Conservation (phyloP, 2,888 invertebrate genomes). For the Sinotaia quadrata region DNA sequence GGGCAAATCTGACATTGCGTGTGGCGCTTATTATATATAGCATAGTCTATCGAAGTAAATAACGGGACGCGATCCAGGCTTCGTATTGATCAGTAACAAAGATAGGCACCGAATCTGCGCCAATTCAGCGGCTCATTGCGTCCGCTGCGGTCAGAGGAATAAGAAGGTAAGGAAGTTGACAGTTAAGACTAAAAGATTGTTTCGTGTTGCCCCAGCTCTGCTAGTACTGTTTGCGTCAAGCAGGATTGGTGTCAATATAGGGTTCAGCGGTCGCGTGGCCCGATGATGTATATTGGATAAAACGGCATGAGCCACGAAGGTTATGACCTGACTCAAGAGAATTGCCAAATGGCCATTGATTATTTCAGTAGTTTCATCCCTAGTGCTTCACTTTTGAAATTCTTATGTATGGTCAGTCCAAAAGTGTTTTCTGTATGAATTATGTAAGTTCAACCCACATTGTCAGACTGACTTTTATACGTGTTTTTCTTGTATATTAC, state of each 20-base stretch:
- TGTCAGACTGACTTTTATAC: too few relatives aligned
- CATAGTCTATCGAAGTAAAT: conserved; percentile 1
- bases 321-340: too few relatives aligned
- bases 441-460: too few relatives aligned
- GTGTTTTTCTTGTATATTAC: too few relatives aligned
- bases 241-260: too few relatives aligned
- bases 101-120: conserved; percentile 20
- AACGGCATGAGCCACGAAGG: too few relatives aligned
- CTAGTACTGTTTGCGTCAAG: too few relatives aligned
- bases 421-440: too few relatives aligned
- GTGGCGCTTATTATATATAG: conserved; percentile 7
- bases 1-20: background rate
- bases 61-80: conserved; percentile 21
- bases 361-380: conserved; percentile 1
- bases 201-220: background rate
- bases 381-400: background rate
- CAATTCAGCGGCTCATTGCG: conserved; percentile 8
- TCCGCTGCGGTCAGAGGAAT: background rate
- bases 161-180: conserved; percentile 20
- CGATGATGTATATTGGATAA: too few relatives aligned
- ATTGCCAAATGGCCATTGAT: conserved; percentile 8
- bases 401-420: background rate
- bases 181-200: too few relatives aligned
- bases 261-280: too few relatives aligned
- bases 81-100: conserved; percentile 23